Percentiles rank a stretch among this genome's conserved stretches.
These are phyloP conservation scores for Nephila pilipes DNA, from an alignment of 1,140 invertebrate species.

Conservation along the genomic window DNA sequence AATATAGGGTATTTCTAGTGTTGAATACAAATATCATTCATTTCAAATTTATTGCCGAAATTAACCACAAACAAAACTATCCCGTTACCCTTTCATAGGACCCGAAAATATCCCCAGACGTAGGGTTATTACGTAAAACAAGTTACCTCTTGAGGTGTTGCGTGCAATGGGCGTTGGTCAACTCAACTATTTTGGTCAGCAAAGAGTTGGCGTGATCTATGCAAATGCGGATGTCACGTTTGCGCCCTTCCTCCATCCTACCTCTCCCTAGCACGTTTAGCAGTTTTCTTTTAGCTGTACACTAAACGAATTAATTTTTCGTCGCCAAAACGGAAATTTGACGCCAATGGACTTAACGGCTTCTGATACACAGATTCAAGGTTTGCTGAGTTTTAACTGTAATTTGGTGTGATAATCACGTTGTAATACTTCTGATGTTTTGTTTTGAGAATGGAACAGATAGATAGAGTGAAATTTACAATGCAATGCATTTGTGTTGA, in stretches of 20 bases:
- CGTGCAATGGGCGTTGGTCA: slow-evolving; percentile 71
- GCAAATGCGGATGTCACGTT: slow-evolving; percentile 74
- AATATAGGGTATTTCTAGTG: background rate
- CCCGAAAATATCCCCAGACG: slow-evolving; percentile 48
- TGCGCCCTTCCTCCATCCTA: background rate
- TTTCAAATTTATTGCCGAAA: slow-evolving; percentile 50
- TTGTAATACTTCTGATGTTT: too few species aligned
- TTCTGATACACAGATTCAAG: background rate
- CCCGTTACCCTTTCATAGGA: background rate
- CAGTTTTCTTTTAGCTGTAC: slow-evolving; percentile 7
- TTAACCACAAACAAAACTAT: slow-evolving; percentile 22
- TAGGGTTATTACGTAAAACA: slow-evolving; percentile 52
- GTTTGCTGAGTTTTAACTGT: background rate
- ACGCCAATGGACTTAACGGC: background rate
- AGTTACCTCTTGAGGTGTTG: slow-evolving; percentile 24
- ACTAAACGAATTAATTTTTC: slow-evolving; percentile 42
- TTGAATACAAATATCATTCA: slow-evolving; percentile 39
- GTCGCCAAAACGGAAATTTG: slow-evolving; percentile 55
- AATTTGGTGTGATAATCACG: background rate
- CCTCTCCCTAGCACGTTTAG: background rate
- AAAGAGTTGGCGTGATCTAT: slow-evolving; percentile 73
- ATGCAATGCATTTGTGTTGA: too few species aligned
- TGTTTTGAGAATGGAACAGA: too few species aligned
- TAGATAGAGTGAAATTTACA: too few species aligned
- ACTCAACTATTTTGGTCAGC: slow-evolving; percentile 66